These are phyloP conservation scores for Pristionchus exspectatus DNA, from an alignment of 2,888 invertebrate species.

Conservation along the genomic window DNA sequence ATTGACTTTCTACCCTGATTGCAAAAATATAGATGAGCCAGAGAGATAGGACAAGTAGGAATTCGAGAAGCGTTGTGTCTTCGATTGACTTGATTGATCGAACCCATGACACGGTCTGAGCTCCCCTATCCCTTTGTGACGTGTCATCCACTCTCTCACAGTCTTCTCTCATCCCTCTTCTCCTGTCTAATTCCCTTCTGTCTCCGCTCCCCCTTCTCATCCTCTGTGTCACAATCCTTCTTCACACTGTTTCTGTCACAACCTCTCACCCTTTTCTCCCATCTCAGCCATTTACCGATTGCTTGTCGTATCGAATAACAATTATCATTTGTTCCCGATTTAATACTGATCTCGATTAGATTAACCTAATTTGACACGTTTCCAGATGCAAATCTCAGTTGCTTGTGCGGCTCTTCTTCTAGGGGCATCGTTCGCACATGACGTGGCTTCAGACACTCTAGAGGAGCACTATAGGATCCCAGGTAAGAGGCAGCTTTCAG, in stretches of 20 bases:
- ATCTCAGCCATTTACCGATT: not conserved
- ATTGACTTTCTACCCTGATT: no score
- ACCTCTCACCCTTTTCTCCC: not conserved
- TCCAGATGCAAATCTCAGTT: not conserved
- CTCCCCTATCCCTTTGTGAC: not conserved
- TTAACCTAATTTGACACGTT: no score
- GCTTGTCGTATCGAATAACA: no score
- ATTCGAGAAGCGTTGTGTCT: no score
- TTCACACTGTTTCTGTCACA: not conserved
- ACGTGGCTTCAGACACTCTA: not conserved
- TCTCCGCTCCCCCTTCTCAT: not conserved
- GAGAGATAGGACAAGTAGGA: no score
- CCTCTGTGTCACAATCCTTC: not conserved
- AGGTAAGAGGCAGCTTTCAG: no score
- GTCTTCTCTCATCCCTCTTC: not conserved
- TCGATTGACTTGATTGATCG: not conserved
- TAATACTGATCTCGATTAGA: no score
- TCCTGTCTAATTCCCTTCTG: not conserved
- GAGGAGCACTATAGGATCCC: no score
- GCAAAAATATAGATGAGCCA: no score
- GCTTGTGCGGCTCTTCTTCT: not conserved
- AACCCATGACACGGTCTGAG: not conserved
- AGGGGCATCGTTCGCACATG: not conserved
- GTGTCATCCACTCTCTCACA: slow-evolving; percentile 3
- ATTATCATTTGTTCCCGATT: no score